Conservation (phyloP, 2,888 invertebrate genomes). For the Esperia sulphurella region DNA sequence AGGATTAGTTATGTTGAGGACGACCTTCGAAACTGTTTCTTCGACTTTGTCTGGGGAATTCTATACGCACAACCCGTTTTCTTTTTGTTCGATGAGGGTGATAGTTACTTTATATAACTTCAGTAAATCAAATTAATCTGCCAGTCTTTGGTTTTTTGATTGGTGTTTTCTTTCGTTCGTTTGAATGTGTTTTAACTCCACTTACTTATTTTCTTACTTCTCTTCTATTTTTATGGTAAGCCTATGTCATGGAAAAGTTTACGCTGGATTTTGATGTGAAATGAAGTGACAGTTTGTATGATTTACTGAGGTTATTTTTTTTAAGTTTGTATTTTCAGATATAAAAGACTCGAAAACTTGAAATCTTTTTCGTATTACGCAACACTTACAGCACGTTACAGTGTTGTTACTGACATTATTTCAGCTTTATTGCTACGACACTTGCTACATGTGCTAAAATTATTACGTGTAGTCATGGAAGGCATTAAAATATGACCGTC, state of each 20-base stretch:
- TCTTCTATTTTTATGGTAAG: too few relatives aligned
- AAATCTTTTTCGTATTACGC: conserved; percentile 17
- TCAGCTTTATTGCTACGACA: conserved; percentile 35
- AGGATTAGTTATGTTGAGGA: not conserved
- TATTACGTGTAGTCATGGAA: conserved; percentile 19
- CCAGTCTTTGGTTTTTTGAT: too few relatives aligned
- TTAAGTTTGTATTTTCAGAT: too few relatives aligned
- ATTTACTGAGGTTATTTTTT: too few relatives aligned
- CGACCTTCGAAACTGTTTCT: not conserved
- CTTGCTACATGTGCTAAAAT: conserved; percentile 21
- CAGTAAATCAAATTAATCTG: too few relatives aligned
- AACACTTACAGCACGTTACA: conserved; percentile 24
- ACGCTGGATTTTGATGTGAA: too few relatives aligned
- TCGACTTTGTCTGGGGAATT: not conserved
- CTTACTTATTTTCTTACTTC: too few relatives aligned
- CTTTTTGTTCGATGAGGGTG: not conserved
- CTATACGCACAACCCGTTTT: not conserved
- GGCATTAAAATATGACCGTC: not conserved
- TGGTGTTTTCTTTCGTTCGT: too few relatives aligned
- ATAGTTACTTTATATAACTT: too few relatives aligned
- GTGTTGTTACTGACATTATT: conserved; percentile 22
- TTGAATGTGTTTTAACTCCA: too few relatives aligned
- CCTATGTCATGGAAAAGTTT: too few relatives aligned
- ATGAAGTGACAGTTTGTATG: too few relatives aligned
- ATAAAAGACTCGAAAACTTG: not conserved